phyloP scores from a whole-genome alignment of 2,888 invertebrate genomes.

The Osedax frankpressi region DNA sequence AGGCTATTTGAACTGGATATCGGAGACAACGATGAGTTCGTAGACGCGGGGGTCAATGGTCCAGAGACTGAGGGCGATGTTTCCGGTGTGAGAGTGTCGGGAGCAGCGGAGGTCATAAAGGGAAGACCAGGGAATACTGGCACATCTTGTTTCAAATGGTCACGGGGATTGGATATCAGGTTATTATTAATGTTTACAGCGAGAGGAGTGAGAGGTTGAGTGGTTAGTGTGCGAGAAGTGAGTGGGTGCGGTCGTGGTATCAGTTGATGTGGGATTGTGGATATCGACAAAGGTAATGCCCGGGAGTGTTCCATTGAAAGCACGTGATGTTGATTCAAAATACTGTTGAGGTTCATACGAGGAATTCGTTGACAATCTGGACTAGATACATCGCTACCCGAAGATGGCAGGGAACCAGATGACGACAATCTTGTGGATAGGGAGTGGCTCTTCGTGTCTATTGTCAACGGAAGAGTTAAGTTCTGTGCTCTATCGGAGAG shows the following conservation, averaged over 20 bases:
- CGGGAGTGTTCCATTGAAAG: background rate
- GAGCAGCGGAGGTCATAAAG: background rate
- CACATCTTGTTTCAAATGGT: background rate
- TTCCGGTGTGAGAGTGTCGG: background rate
- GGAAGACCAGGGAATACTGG: background rate
- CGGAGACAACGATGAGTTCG: background rate
- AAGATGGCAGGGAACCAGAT: background rate
- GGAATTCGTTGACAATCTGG: background rate
- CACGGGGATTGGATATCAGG: too few relatives aligned
- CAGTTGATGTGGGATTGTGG: too few relatives aligned
- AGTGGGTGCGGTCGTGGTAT: too few relatives aligned
- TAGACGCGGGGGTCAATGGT: background rate
- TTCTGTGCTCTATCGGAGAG: background rate
- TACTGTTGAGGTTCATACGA: background rate
- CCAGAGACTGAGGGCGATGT: background rate
- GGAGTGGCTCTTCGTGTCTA: background rate
- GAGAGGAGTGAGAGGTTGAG: too few relatives aligned
- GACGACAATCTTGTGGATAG: background rate
- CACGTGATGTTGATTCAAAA: background rate
- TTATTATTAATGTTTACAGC: too few relatives aligned
- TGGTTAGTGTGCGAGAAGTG: too few relatives aligned
- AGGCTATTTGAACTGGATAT: too few relatives aligned
- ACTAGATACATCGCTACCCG: background rate
- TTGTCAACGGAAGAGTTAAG: background rate
- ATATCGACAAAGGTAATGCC: too few relatives aligned